phyloP scores from a whole-genome alignment of 2,888 invertebrate species.

The Trichacis sp. region DNA sequence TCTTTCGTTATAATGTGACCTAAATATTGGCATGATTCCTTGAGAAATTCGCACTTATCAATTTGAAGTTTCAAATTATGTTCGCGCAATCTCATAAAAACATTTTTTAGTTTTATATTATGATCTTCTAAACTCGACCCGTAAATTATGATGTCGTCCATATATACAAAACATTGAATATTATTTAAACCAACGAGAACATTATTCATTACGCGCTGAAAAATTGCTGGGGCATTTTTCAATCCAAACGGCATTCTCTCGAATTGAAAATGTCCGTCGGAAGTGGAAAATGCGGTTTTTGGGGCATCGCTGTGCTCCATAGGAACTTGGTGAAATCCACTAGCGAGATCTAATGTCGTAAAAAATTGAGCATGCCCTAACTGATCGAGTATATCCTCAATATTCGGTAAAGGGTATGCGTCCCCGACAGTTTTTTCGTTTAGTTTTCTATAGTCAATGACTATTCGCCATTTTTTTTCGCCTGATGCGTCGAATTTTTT shows the following conservation, averaged over 20 bases:
- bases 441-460: conserved; percentile 50
- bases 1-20: background rate
- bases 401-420: conserved; percentile 52
- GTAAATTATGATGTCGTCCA: conserved; percentile 17
- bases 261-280: conserved; percentile 51
- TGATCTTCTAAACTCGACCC: conserved; percentile 4
- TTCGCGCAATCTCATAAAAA: background rate
- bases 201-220: conserved; percentile 53
- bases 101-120: background rate
- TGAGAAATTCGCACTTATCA: no score
- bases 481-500: no score
- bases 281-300: conserved; percentile 57
- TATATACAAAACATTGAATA: conserved; percentile 49
- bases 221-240: no score
- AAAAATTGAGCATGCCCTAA: conserved; percentile 46
- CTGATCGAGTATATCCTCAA: conserved; percentile 51
- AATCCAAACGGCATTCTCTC: conserved; percentile 55
- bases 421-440: conserved; percentile 53
- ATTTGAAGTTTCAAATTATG: conserved; percentile 11
- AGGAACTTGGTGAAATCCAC: conserved; percentile 56
- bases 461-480: conserved; percentile 38
- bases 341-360: conserved; percentile 47
- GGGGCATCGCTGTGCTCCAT: conserved; percentile 47
- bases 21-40: no score
- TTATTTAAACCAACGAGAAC: conserved; percentile 45